Evolutionary conservation across 2,797 vertebrate genomes (phyloP).

Genomic region (Tangara arthus): DNA sequence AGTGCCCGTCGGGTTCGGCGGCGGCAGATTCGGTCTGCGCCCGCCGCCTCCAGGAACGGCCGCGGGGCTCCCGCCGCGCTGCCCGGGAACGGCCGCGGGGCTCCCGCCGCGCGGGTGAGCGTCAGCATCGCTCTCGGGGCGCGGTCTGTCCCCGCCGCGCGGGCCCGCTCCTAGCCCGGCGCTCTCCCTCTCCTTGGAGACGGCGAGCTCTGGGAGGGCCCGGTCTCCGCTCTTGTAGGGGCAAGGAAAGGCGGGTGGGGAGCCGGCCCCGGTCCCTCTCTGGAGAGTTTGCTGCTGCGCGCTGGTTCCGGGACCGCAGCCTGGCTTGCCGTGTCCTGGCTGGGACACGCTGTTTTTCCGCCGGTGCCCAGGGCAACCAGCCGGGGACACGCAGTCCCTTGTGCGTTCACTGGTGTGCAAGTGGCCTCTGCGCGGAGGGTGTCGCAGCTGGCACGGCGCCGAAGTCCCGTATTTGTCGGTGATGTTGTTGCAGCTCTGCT

Average conservation of each 20-base stretch:
- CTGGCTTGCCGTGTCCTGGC: not conserved
- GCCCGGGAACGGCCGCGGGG: too few relatives aligned
- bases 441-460: not conserved
- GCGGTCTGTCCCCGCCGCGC: not conserved
- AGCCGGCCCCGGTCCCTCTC: accelerated
- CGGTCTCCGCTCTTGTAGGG: too few relatives aligned
- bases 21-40: not conserved
- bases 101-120: not conserved
- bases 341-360: accelerated
- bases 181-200: too few relatives aligned
- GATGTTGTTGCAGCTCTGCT: accelerated
- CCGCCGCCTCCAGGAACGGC: not conserved
- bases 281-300: not conserved
- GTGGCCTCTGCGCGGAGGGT: accelerated
- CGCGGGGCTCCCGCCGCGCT: too few relatives aligned
- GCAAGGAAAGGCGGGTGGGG: not conserved
- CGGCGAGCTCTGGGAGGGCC: too few relatives aligned
- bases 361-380: not conserved
- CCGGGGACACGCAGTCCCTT: accelerated
- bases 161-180: too few relatives aligned
- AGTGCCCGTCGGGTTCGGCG: accelerated
- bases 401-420: accelerated
- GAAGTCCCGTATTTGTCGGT: accelerated
- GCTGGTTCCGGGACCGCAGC: too few relatives aligned
- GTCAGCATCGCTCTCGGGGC: accelerated